Evolutionary conservation across 2,888 invertebrate species (phyloP).

Genomic region (Microchrysa polita): DNA sequence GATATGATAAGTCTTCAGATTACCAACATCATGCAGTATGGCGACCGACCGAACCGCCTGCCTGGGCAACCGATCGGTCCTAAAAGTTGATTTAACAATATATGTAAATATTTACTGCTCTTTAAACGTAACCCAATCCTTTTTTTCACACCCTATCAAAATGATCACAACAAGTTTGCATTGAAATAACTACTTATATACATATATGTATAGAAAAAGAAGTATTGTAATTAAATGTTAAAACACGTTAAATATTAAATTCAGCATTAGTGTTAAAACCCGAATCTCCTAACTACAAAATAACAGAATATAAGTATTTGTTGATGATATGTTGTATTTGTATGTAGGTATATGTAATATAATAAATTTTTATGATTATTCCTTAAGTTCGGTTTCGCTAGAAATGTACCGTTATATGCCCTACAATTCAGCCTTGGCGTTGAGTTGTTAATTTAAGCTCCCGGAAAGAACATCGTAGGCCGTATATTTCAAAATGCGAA

Average conservation of each 20-base stretch:
- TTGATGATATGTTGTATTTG: slow-evolving; percentile 2
- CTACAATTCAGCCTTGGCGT: no score
- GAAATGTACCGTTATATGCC: background rate
- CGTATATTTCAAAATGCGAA: background rate
- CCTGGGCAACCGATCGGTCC: no score
- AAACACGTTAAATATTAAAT: slow-evolving; percentile 3
- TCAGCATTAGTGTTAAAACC: background rate
- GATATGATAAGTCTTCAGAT: no score
- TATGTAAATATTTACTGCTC: no score
- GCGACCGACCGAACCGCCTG: no score
- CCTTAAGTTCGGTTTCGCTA: background rate
- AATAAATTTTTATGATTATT: background rate
- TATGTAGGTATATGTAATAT: no score
- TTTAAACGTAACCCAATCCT: no score
- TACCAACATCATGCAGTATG: no score
- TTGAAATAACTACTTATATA: background rate
- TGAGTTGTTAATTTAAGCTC: no score
- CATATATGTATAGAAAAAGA: background rate
- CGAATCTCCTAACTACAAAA: slow-evolving; percentile 25
- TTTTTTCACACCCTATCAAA: background rate
- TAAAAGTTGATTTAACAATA: no score
- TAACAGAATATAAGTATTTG: slow-evolving; percentile 21
- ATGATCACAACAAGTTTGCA: background rate
- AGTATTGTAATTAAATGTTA: slow-evolving; percentile 26
- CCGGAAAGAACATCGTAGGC: background rate